Base-by-base conservation (phyloP, 2,797 vertebrate genomes). In the Scomberomorus guttatus region DNA sequence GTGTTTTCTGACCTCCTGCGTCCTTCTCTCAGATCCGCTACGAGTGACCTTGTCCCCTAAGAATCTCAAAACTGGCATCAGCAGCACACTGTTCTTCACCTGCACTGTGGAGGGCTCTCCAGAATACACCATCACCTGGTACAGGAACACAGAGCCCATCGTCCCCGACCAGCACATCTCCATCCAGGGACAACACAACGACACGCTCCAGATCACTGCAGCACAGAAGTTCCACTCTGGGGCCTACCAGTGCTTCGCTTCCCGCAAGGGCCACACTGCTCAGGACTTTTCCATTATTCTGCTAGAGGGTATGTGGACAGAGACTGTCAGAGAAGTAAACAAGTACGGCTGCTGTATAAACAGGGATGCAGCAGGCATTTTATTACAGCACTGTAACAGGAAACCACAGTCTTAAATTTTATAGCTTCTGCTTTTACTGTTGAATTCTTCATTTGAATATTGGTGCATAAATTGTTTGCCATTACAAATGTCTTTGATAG, bases 191-290 rank as follows among this genome's bases (percentile, higher is more conserved):
- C 95, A 97, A 90, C 97, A 98, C 95, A 99, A 99, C 0, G 97
- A 99, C 94, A 99, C 98, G 0, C 96, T 99, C 48, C 97, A 99
- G 92, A 99, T 99, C 95, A 97, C 96, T 0, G 97, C 97, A 0
- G 98, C 98, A 0, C 98, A 99, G 91, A 99, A 99, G 93, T 97
- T 97, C 92, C 98, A 99, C 92, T 99, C 98, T 0, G 98, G 98
- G 0, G 98, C 97, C 64, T 99, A 99, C 90, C 98, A 99, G 95
- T 99, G 98, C 95, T 99, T 99, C 0, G 98, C 97, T 81, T 97
- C 96, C 42, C 96, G 98, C 81, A 99, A 97, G 90, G 93, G 95
- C 81, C 97, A 98, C 95, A 99, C 97, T 0, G 96, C 97, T 69
- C 98, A 99, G 94, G 98, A 99, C 91, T 99, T 99, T 80, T 97